Conservation (phyloP, 92 coral and sea anemone species). For the Porites lobata region DNA sequence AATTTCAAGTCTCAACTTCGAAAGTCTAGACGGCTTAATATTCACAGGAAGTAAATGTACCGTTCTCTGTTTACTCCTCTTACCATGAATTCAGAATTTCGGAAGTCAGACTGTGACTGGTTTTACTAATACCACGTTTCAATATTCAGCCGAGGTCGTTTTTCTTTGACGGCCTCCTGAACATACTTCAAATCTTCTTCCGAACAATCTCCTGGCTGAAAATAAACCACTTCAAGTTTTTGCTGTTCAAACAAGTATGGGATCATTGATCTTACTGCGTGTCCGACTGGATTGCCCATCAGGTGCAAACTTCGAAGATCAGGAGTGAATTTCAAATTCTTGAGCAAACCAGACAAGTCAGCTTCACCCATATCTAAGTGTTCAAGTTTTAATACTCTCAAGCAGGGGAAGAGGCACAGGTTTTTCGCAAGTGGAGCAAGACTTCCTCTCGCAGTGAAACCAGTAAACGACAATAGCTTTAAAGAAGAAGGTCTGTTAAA, state of each 20-base stretch:
- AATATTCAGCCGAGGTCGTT: too few relatives aligned
- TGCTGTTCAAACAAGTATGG: not conserved
- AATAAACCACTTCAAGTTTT: not conserved
- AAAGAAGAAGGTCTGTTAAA: not conserved
- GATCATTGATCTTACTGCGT: not conserved
- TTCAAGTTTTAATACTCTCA: not conserved
- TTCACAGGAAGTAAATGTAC: too few relatives aligned
- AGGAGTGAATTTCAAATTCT: not conserved
- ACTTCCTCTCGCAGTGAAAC: not conserved
- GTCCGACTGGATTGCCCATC: not conserved
- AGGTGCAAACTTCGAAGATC: not conserved
- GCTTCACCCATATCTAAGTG: not conserved
- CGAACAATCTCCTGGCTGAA: not conserved
- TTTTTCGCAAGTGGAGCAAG: not conserved
- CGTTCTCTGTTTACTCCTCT: too few relatives aligned
- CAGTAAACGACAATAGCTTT: rapidly evolving
- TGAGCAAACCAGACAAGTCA: not conserved
- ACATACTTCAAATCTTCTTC: not conserved
- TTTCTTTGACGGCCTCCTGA: not conserved
- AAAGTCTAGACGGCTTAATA: too few relatives aligned
- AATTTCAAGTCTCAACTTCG: too few relatives aligned
- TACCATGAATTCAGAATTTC: too few relatives aligned
- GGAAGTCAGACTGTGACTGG: too few relatives aligned
- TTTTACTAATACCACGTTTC: too few relatives aligned
- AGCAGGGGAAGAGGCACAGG: not conserved